Evolutionary conservation across 2,797 vertebrate genomes (phyloP).

Genomic region (Schizopygopsis pylzovi): DNA sequence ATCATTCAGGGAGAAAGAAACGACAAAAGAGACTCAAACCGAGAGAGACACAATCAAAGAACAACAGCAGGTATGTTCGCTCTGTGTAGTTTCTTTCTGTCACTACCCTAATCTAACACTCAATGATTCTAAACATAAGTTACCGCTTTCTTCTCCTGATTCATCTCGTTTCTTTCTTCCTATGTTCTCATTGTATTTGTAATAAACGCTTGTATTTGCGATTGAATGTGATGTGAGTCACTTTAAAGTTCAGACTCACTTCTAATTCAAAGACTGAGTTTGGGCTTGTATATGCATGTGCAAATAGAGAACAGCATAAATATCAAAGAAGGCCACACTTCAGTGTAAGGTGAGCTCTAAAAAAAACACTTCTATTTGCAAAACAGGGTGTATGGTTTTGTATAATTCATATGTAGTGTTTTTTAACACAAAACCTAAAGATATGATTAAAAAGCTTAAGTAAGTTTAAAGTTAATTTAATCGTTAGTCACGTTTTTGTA

Average conservation of each 20-base stretch:
- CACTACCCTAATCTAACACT: neutral
- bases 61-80: constrained; percentile 36
- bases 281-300: neutral
- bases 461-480: neutral
- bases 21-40: neutral
- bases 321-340: neutral
- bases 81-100: neutral
- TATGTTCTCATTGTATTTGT: neutral
- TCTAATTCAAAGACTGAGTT: neutral
- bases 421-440: neutral
- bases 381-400: neutral
- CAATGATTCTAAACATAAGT: neutral
- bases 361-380: neutral
- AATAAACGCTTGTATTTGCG: neutral
- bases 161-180: neutral
- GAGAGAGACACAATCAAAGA: constrained; percentile 1
- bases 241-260: constrained; percentile 23
- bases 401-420: neutral
- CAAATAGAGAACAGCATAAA: neutral
- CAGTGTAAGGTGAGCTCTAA: neutral
- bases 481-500: neutral
- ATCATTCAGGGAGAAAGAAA: neutral
- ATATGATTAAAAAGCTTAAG: neutral
- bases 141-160: neutral
- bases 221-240: neutral